Base-by-base conservation (phyloP, 2,113 vertebrate species). In the Macaca mulatta region DNA sequence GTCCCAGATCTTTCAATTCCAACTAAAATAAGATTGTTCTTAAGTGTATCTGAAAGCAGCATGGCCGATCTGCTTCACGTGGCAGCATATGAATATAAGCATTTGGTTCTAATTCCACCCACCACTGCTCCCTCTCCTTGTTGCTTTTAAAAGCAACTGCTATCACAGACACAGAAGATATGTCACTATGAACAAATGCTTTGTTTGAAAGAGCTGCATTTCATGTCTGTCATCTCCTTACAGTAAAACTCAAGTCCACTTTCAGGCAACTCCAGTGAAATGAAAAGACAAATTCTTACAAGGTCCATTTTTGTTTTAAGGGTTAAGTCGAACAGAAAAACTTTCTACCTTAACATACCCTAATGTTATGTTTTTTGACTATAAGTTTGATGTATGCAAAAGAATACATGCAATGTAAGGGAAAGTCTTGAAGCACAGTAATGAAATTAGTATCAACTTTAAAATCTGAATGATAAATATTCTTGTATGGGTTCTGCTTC, bases 131-230 rank as follows among this genome's bases (percentile, higher is more conserved):
- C 64, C 52, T 96, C 94, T 97, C 93, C 89, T 69, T 72, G 85
- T 61, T 96, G 90, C 96, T 97, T 96, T 96, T 96, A 90, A 97
- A 97, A 97, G 94, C 94, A 92, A 96, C 95, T 97, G 97, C 69
- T 96, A 84, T 91, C 95, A 87, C 97, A 97, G 96, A 97, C 83
- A 85, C 72, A 91, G 74, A 82, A 93, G 93, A 90, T 45, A 93
- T 86, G 85, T 86, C 97, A 95, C 94, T 97, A 94, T 74, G 90
- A 94, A 93, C 92, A 97, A 93, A 93, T 67, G 95, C 70, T 93
- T 86, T 78, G 83, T 95, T 96, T 91, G 89, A 48, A 97, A 95
- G 80, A 70, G 86, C 72, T 45, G 38, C 13, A 86, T 81, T 92
- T 84, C 86, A 61, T 72, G 84, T 80, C 92, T 97, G 64, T 96